These are phyloP conservation scores for Riparia riparia DNA, from an alignment of 2,113 vertebrate genomes.

Conservation along the genomic window DNA sequence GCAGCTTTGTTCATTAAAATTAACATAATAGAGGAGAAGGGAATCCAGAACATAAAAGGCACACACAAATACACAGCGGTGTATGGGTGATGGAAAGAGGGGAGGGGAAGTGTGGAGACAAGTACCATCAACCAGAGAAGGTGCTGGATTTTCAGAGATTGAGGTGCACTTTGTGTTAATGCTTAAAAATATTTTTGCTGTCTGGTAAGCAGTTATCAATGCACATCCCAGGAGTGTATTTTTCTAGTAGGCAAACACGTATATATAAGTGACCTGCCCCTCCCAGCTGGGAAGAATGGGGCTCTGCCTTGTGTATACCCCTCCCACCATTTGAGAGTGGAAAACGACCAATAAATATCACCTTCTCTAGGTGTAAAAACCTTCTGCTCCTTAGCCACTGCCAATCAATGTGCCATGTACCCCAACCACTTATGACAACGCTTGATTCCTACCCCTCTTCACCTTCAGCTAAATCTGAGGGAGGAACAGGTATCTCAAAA, in stretches of 20 bases:
- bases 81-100: not conserved
- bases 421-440: not conserved
- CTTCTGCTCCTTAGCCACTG: not conserved
- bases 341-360: not conserved
- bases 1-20: not conserved
- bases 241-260: not conserved
- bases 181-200: not conserved
- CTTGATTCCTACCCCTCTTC: not conserved
- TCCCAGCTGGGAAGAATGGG: not conserved
- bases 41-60: not conserved
- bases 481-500: not conserved
- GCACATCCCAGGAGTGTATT: not conserved
- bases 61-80: not conserved
- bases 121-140: not conserved
- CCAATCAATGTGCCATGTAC: rapidly evolving
- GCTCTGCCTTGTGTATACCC: not conserved
- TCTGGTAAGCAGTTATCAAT: not conserved
- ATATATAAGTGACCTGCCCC: not conserved
- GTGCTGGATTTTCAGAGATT: not conserved
- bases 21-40: not conserved
- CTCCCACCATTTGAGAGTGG: too few species aligned
- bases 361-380: not conserved
- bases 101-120: not conserved
- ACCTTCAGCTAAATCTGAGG: not conserved
- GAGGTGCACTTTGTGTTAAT: not conserved